Evolutionary conservation across 2,113 vertebrate species (phyloP).

Genomic region (Pithys albifrons): DNA sequence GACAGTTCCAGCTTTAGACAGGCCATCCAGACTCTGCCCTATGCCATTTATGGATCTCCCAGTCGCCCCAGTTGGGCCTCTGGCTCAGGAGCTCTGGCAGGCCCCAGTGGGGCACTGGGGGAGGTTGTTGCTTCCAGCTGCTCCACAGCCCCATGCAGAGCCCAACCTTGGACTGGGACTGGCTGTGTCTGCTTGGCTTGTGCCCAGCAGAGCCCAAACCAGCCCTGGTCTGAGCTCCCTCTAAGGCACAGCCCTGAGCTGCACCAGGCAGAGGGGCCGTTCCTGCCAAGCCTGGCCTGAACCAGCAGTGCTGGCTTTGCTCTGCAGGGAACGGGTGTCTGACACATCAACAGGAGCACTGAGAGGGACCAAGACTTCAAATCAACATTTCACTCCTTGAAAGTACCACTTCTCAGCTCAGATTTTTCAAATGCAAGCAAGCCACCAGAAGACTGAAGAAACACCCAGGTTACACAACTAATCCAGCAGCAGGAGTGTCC

Average conservation of each 20-base stretch:
- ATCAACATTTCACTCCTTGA: background rate
- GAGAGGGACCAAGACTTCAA: background rate
- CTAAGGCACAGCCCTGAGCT: background rate
- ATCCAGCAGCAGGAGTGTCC: background rate
- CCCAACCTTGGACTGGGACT: background rate
- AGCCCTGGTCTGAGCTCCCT: background rate
- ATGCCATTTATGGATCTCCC: background rate
- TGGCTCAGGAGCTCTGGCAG: background rate
- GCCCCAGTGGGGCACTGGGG: background rate
- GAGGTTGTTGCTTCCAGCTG: constrained; percentile 35
- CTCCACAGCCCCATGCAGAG: background rate
- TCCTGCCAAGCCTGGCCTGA: background rate
- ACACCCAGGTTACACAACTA: background rate
- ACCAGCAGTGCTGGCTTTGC: background rate
- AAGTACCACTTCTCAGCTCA: background rate
- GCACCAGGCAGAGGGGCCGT: background rate
- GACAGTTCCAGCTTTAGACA: background rate
- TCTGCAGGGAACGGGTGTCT: background rate
- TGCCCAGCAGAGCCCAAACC: background rate
- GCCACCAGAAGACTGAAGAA: background rate
- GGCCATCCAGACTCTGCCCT: background rate
- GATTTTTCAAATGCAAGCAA: background rate
- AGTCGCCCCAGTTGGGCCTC: background rate
- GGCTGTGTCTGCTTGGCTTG: background rate
- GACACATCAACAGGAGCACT: fast-evolving